Conservation (phyloP, 2,113 vertebrate genomes). For the Candoia aspera region DNA sequence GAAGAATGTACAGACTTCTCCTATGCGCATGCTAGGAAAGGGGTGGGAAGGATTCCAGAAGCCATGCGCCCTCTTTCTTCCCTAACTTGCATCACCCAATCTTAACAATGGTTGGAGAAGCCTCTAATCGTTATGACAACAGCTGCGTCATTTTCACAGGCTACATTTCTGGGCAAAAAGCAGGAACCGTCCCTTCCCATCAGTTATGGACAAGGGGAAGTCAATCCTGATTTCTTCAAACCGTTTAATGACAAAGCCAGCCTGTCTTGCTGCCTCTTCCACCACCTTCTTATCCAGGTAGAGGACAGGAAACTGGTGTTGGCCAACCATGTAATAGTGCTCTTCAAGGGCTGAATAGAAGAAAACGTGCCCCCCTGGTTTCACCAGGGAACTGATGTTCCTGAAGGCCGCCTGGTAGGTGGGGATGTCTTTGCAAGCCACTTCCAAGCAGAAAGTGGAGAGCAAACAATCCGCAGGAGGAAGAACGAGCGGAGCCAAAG, state of each 20-base stretch:
- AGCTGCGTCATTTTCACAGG: neutral
- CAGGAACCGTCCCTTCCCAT: accelerated
- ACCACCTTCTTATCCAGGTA: conserved; percentile 29
- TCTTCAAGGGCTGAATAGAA: conserved; percentile 49
- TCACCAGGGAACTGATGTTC: conserved; percentile 62
- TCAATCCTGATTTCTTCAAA: accelerated
- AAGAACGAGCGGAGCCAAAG: neutral
- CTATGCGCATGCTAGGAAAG: neutral
- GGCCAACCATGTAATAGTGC: conserved; percentile 62
- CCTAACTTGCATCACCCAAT: neutral
- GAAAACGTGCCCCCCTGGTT: conserved; percentile 67
- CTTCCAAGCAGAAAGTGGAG: conserved; percentile 70
- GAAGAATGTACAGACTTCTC: neutral
- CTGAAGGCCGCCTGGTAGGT: conserved; percentile 45
- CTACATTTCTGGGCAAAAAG: neutral
- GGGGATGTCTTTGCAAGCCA: conserved; percentile 63
- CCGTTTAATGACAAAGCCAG: neutral
- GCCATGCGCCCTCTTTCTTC: neutral
- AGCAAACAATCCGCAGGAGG: conserved; percentile 63
- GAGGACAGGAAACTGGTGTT: conserved; percentile 68
- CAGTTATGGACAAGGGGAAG: accelerated
- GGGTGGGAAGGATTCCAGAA: neutral
- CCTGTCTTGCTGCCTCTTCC: conserved; percentile 29
- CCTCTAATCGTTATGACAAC: neutral
- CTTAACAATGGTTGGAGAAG: neutral